Evolutionary conservation across 1,140 invertebrate genomes (phyloP).

Genomic region (Belonocnema kinseyi): DNA sequence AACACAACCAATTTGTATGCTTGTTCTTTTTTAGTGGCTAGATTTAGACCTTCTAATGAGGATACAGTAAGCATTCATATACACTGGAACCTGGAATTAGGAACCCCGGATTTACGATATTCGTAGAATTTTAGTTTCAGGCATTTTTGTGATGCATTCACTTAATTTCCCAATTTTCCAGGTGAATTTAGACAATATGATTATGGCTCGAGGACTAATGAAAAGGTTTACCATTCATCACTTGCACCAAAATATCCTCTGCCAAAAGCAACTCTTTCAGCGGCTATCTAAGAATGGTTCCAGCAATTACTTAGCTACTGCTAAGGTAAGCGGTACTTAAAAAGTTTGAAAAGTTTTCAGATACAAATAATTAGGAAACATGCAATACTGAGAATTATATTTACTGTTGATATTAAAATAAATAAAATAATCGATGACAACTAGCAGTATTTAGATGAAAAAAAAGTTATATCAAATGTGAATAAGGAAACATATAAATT

Average conservation of each 20-base stretch:
- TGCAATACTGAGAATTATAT: no score
- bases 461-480: no score
- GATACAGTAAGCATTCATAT: constrained; percentile 36
- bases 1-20: constrained; percentile 33
- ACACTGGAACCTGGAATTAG: no score
- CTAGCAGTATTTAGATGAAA: no score
- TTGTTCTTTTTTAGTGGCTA: constrained; percentile 7
- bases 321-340: not conserved
- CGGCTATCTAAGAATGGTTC: not conserved
- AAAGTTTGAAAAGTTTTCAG: no score
- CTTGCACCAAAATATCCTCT: not conserved
- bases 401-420: no score
- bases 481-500: no score
- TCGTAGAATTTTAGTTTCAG: not conserved
- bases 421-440: no score
- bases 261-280: not conserved
- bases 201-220: constrained; percentile 59
- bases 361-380: no score
- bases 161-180: constrained; percentile 34
- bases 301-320: not conserved
- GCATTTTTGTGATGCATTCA: not conserved
- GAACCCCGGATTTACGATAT: no score
- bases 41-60: constrained; percentile 25
- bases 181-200: constrained; percentile 63
- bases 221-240: not conserved